Evolutionary conservation across 2,113 vertebrate genomes (phyloP).

Genomic region (Callionymus lyra): DNA sequence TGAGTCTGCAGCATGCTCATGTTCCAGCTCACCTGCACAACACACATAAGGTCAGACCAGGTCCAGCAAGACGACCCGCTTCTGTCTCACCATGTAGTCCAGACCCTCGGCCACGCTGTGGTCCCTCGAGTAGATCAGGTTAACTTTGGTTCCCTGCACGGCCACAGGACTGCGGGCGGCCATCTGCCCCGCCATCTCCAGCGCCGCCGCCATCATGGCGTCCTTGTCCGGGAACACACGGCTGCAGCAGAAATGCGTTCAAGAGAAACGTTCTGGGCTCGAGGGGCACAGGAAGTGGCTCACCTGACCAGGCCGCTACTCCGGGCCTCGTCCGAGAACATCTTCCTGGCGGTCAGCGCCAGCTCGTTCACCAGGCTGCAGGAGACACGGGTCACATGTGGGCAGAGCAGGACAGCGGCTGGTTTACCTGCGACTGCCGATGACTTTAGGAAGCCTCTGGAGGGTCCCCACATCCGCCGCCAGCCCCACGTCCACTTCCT

Average conservation of each 20-base stretch:
- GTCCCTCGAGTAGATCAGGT: constrained; percentile 78
- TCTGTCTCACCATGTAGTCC: constrained; percentile 58
- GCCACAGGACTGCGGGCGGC: constrained; percentile 79
- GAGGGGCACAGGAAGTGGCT: not conserved
- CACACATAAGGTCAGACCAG: not conserved
- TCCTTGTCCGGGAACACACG: constrained; percentile 77
- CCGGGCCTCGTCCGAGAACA: constrained; percentile 80
- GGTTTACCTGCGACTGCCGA: constrained; percentile 75
- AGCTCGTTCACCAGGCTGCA: constrained; percentile 81
- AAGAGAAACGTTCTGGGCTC: not conserved
- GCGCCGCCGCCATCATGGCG: constrained; percentile 62
- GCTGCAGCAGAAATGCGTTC: constrained; percentile 39
- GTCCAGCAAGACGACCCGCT: not conserved
- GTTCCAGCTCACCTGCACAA: constrained; percentile 74
- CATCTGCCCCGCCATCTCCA: constrained; percentile 74
- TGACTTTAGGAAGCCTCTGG: constrained; percentile 78
- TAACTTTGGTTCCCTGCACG: constrained; percentile 81
- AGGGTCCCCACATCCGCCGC: constrained; percentile 82
- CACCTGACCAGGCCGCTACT: constrained; percentile 82
- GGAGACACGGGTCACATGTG: not conserved
- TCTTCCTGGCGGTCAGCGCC: constrained; percentile 76
- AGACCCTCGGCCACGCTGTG: constrained; percentile 73
- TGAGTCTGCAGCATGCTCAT: constrained; percentile 88
- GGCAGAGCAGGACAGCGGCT: not conserved
- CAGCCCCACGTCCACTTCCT: constrained; percentile 85